Base-by-base conservation (phyloP, 2,888 invertebrate species). In the Cremastinae sp. region DNA sequence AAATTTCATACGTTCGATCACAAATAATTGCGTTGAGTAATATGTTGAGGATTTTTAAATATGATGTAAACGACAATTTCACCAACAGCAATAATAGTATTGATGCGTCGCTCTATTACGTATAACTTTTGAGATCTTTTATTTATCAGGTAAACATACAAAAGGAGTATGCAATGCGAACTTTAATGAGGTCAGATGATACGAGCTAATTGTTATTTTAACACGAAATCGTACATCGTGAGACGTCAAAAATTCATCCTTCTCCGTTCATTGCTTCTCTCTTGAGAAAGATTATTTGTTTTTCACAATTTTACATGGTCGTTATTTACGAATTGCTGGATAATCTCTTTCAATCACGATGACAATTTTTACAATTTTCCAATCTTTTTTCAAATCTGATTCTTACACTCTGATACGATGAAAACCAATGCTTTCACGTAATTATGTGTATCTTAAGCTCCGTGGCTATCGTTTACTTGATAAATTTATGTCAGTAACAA, bases 81-180 rank as follows among this genome's bases (percentile, higher is more conserved):
- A 5, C 5, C 28, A 28, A 28, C 2, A 28, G 5, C 5, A 28
- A 28, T 18, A 36, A 45, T 22, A 12, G 47, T 45, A 7, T 47
- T 34, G 41, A 43, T 9, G 12, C 18, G 22, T 56, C 14, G 58
- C 18, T 69, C 62, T 51, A 69, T 68, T 78, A 78, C 74, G 64
- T 79, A 78, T 82, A 79, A 79, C 83, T 83, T 85, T 81, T 86
- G 84, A 85, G 85, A 86, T 86, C 85, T 84, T 86, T 86, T 85
- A 86, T 86, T 86, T 78, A 79, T 86, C 85, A 84, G 84, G 83
- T 84, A 84, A 86, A 85, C 84, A 85, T 85, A 86, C 85, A 86
- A 86, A 85, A 86, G 82, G 82, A 83, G 82, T 85, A 86, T 83
- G 85, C 83, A 83, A 84, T 84, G 83, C 83, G 80, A 82, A 81